These are phyloP conservation scores for Mungos mungo DNA, from an alignment of 2,113 vertebrate species.

Conservation along the genomic window DNA sequence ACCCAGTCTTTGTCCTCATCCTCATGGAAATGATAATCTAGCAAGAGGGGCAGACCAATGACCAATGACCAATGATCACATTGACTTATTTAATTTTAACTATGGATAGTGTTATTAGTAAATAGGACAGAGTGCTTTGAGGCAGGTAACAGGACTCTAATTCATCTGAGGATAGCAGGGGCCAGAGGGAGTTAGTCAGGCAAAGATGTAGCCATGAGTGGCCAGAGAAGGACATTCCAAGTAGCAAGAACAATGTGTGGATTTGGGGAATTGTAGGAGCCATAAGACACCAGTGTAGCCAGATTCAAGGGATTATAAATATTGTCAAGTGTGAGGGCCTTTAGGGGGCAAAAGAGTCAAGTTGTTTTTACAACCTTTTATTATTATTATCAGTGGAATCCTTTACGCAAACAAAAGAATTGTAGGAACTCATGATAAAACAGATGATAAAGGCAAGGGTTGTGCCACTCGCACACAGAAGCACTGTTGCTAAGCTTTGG, in stretches of 20 bases:
- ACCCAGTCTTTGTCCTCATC: background rate
- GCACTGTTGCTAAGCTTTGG: background rate
- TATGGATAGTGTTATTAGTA: background rate
- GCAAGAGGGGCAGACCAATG: background rate
- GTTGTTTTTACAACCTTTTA: background rate
- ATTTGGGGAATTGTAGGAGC: background rate
- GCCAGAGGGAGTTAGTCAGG: background rate
- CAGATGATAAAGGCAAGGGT: background rate
- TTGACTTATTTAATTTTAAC: slow-evolving; percentile 29
- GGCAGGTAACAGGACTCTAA: background rate
- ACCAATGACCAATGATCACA: slow-evolving; percentile 2
- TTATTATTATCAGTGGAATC: background rate
- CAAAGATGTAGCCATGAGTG: background rate
- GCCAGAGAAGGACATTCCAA: background rate
- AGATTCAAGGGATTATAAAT: background rate
- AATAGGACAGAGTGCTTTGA: background rate
- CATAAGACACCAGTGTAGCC: background rate
- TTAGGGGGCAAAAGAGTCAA: background rate
- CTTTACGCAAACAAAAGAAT: background rate
- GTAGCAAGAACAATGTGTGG: background rate
- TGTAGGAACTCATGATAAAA: background rate
- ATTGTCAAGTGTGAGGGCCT: background rate
- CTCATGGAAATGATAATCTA: background rate
- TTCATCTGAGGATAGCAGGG: background rate
- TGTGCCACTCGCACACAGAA: background rate